Base-by-base conservation (phyloP, 2,113 vertebrate species). In the Osmerus mordax region DNA sequence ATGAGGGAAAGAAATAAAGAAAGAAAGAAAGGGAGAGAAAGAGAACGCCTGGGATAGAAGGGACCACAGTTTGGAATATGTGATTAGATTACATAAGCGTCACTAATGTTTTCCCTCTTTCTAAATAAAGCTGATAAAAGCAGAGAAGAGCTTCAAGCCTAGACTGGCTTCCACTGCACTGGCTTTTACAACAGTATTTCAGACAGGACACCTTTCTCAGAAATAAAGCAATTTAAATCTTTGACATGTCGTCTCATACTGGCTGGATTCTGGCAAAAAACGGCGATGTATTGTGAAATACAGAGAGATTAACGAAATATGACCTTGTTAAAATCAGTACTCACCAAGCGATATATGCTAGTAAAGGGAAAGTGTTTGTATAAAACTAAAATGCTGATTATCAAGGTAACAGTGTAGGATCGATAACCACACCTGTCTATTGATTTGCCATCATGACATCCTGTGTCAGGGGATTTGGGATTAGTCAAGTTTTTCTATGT, bases 11-110 rank as follows among this genome's bases (percentile, higher is more conserved):
- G 60, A 28, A 14, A n/a, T n/a, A n/a, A n/a, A 29, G 60, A 62
- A 14, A 62, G 19, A 62, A n/a, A 25, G 14, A 32, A 21, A 6
- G 67, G 16, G 52, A 15, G 51, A 55, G 25, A 23, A 29, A 23
- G 21, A 23, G 52, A 25, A 14, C 4, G 51, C 7, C 12, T 69
- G 67, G 52, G 16, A 25, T 67, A 28, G 15, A 15, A 32, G 71
- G 29, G 16, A 25, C 13, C 41, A 62, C 55, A 70, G 59, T 67
- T 53, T 19, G 67, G 71, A 78, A 73, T 71, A 73, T 73, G 69
- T 73, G 18, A 76, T 74, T 41, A 72, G 63, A 82, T 86, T 85
- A 86, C 76, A 77, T 76, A 83, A 84, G 67, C 56, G 47, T 61
- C 16, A 55, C 71, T 84, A 78, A 74, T 74, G 69, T 51, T 81